Conservation (phyloP, 2,797 vertebrate species). For the Hippoglossus hippoglossus region DNA sequence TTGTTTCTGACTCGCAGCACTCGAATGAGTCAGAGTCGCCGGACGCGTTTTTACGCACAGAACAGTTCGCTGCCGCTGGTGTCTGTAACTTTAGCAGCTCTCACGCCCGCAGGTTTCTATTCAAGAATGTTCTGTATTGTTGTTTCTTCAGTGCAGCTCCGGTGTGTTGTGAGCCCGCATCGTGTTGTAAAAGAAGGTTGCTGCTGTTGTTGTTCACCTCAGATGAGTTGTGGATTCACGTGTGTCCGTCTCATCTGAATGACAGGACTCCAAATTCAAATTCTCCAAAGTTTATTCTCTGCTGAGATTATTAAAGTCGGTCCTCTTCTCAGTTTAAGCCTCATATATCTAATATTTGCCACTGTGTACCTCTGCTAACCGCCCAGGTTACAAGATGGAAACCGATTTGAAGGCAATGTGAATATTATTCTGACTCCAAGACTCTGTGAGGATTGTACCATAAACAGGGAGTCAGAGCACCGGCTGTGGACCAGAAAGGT, state of each 20-base stretch:
- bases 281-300: slow-evolving; percentile 14
- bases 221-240: background rate
- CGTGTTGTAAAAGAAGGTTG: background rate
- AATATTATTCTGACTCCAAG: background rate
- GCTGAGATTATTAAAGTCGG: background rate
- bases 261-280: background rate
- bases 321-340: background rate
- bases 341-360: too few species aligned
- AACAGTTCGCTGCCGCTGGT: slow-evolving; percentile 20
- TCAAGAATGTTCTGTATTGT: background rate
- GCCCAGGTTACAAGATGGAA: background rate
- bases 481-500: slow-evolving; percentile 38
- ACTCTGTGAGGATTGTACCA: background rate
- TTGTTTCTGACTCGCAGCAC: slow-evolving; percentile 54
- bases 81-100: background rate
- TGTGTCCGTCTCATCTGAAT: background rate
- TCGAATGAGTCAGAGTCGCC: slow-evolving; percentile 57
- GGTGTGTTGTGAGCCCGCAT: background rate
- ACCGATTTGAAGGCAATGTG: background rate
- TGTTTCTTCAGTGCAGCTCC: slow-evolving; percentile 4
- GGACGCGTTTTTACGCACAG: slow-evolving; percentile 51
- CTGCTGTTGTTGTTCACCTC: background rate
- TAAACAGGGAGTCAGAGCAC: background rate
- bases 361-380: too few species aligned
- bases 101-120: background rate